phyloP scores from a whole-genome alignment of 1,140 invertebrate species.

The Ceratina japonica region DNA sequence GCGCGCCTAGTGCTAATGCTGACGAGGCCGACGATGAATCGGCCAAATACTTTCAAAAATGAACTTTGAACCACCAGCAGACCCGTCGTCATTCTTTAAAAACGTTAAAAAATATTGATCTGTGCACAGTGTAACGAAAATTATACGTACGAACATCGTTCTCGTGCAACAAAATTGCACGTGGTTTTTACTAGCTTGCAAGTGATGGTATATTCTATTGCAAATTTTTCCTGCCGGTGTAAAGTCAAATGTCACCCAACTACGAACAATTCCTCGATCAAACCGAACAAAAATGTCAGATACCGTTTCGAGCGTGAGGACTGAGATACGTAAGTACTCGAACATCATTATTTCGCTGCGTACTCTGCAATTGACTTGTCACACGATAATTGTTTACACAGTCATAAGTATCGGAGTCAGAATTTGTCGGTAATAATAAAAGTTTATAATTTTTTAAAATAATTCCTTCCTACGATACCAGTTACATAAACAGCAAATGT shows the following conservation, averaged over 20 bases:
- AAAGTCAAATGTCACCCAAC: background rate
- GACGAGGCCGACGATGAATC: background rate
- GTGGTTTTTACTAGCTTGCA: slow-evolving; percentile 22
- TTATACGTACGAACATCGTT: too few relatives aligned
- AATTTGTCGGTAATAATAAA: too few relatives aligned
- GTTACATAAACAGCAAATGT: background rate
- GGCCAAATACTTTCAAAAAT: background rate
- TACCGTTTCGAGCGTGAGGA: too few relatives aligned
- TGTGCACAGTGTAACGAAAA: background rate
- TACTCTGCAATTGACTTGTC: background rate
- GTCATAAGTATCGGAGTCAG: too few relatives aligned
- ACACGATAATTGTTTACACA: background rate
- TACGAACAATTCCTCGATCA: too few relatives aligned
- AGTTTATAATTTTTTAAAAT: too few relatives aligned
- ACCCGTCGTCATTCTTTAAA: background rate
- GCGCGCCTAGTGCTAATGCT: background rate
- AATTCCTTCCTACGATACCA: too few relatives aligned
- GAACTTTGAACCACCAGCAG: too few relatives aligned
- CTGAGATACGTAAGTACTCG: too few relatives aligned
- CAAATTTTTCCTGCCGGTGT: slow-evolving; percentile 18
- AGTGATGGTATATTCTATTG: background rate
- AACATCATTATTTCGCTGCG: background rate
- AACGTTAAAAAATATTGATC: background rate
- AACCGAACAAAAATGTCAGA: too few relatives aligned
- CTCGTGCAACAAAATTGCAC: background rate